phyloP scores from a whole-genome alignment of 1,140 invertebrate genomes.

The Leptonema lineaticorne region DNA sequence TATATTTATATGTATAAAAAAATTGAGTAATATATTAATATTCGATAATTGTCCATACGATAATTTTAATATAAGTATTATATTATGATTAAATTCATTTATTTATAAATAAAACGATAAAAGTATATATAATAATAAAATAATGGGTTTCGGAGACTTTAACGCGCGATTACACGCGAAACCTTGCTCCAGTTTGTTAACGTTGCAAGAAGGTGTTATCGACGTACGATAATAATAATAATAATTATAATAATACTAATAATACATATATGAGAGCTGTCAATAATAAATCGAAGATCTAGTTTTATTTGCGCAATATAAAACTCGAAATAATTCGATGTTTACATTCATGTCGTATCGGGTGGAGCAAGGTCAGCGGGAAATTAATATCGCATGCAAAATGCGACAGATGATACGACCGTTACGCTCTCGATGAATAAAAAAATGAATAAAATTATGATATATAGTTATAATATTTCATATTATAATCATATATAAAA shows the following conservation, averaged over 20 bases:
- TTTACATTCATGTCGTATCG: background rate
- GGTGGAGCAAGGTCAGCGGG: conserved; percentile 7
- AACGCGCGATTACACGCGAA: background rate
- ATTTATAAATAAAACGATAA: no score
- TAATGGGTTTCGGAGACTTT: no score
- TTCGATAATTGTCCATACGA: no score
- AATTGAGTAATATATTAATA: background rate
- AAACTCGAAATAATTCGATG: conserved; percentile 13
- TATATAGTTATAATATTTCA: no score
- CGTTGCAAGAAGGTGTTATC: background rate
- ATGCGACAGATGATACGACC: conserved; percentile 10
- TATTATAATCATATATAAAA: no score
- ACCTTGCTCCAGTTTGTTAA: conserved; percentile 17
- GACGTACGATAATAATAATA: no score
- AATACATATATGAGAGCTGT: no score
- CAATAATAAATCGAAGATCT: conserved; percentile 10
- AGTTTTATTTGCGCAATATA: conserved; percentile 17
- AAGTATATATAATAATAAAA: no score
- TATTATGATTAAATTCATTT: no score
- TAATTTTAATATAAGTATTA: no score
- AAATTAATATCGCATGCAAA: conserved; percentile 3
- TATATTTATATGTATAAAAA: no score
- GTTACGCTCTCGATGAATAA: background rate
- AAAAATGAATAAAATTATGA: background rate
- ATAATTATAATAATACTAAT: no score